Evolutionary conservation across 2,888 invertebrate species (phyloP).

Genomic region (Malachius bipustulatus): DNA sequence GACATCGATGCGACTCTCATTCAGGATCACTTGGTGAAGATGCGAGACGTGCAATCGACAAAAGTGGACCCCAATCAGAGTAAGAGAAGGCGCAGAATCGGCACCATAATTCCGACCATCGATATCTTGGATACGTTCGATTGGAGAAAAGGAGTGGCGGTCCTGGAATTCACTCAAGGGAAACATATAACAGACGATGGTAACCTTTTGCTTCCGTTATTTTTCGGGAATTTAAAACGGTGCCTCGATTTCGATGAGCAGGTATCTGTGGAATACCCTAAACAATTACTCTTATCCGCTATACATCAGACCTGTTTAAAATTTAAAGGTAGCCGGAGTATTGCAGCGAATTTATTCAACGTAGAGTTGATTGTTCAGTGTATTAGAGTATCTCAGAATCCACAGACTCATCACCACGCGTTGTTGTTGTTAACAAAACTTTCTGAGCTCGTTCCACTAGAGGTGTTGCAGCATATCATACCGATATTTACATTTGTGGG

Average conservation of each 20-base stretch:
- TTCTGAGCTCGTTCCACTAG: constrained; percentile 65
- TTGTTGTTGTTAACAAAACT: constrained; percentile 70
- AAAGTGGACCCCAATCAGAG: constrained; percentile 34
- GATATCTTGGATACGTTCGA: constrained; percentile 50
- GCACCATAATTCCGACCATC: constrained; percentile 41
- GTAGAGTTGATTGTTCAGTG: constrained; percentile 78
- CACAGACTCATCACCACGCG: constrained; percentile 92
- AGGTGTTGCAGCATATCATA: constrained; percentile 87
- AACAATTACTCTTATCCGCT: constrained; percentile 71
- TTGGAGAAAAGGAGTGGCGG: constrained; percentile 69
- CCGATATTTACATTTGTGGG: constrained; percentile 98
- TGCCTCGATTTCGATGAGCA: constrained; percentile 74
- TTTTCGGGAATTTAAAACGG: constrained; percentile 69
- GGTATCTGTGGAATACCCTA: constrained; percentile 72
- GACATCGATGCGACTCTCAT: constrained; percentile 50
- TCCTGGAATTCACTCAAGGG: constrained; percentile 74
- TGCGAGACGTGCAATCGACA: constrained; percentile 43
- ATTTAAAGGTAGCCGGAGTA: constrained; percentile 39
- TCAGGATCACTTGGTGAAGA: constrained; percentile 44
- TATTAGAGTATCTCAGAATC: constrained; percentile 81
- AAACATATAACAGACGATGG: constrained; percentile 66
- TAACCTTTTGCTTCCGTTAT: constrained; percentile 52
- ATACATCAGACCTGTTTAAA: constrained; percentile 61
- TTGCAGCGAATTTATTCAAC: constrained; percentile 43
- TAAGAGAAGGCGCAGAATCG: constrained; percentile 38